Conservation (phyloP, 2,113 vertebrate genomes). For the Lontra canadensis region DNA sequence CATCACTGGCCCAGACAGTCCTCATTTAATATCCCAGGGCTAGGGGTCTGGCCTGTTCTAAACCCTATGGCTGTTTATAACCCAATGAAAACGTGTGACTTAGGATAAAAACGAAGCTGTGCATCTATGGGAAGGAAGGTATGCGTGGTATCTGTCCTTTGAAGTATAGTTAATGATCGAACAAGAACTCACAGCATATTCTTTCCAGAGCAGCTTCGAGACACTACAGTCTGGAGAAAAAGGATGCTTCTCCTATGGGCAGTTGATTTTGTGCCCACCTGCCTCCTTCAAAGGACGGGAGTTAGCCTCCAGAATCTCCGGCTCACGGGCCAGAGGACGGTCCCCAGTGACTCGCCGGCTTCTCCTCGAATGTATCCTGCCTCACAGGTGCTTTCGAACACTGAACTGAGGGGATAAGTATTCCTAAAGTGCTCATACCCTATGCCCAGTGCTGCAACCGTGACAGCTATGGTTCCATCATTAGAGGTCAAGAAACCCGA, state of each 20-base stretch:
- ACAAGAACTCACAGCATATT: not conserved
- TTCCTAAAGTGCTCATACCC: not conserved
- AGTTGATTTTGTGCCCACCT: not conserved
- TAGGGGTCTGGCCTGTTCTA: not conserved
- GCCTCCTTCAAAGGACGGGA: not conserved
- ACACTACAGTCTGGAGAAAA: not conserved
- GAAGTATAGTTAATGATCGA: not conserved
- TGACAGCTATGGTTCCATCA: too few relatives aligned
- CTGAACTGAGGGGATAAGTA: not conserved
- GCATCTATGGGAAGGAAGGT: not conserved
- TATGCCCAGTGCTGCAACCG: rapidly evolving
- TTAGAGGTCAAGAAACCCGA: not conserved
- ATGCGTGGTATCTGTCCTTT: not conserved
- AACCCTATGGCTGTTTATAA: not conserved
- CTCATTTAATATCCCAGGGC: not conserved
- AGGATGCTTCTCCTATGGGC: not conserved
- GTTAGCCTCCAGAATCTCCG: rapidly evolving
- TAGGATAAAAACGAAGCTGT: not conserved
- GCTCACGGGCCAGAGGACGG: not conserved
- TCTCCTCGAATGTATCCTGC: rapidly evolving
- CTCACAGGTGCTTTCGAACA: not conserved
- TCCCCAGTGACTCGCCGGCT: rapidly evolving
- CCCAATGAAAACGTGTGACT: not conserved
- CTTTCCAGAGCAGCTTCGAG: not conserved
- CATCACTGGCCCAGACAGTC: not conserved